A percentile compares a stretch with the other conserved stretches of the same genome.
These are phyloP conservation scores for Ichneumon xanthorius DNA, from an alignment of 2,888 invertebrate genomes.

Conservation along the genomic window DNA sequence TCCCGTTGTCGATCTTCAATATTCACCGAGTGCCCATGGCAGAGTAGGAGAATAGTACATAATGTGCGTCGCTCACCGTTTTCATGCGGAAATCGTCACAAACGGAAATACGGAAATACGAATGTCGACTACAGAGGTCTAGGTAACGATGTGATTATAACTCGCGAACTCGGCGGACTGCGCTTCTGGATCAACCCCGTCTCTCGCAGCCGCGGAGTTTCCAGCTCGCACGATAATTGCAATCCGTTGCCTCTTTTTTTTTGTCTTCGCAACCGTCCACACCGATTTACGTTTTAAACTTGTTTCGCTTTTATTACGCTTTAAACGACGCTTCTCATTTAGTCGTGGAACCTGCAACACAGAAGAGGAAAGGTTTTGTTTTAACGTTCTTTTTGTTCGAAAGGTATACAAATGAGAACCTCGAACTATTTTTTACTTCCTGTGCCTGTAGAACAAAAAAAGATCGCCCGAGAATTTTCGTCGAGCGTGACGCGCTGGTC, in stretches of 20 bases:
- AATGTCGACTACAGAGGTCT: neutral
- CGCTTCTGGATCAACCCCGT: neutral
- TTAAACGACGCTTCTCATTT: conserved; percentile 87
- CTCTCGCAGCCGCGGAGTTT: conserved; percentile 1
- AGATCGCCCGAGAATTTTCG: conserved; percentile 10
- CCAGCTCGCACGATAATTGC: neutral
- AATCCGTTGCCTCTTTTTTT: neutral
- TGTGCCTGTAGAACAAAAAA: conserved; percentile 18
- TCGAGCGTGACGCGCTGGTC: conserved; percentile 10
- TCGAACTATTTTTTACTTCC: conserved; percentile 9
- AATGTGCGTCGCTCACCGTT: neutral
- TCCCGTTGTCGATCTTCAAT: conserved; percentile 1
- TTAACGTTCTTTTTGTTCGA: neutral
- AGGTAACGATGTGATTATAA: conserved; percentile 11
- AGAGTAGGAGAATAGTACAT: neutral
- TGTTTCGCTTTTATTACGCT: conserved; percentile 71
- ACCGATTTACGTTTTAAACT: neutral
- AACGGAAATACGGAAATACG: neutral
- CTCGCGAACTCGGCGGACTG: neutral
- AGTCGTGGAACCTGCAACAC: conserved; percentile 85
- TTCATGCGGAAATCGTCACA: neutral
- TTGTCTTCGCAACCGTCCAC: neutral
- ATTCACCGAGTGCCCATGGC: neutral
- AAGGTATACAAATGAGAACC: conserved; percentile 18
- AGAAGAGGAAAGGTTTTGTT: neutral